A percentile compares a stretch with the other conserved stretches of the same genome.
Conservation (phyloP, 2,888 invertebrate genomes). For the Cremastinae sp. region DNA sequence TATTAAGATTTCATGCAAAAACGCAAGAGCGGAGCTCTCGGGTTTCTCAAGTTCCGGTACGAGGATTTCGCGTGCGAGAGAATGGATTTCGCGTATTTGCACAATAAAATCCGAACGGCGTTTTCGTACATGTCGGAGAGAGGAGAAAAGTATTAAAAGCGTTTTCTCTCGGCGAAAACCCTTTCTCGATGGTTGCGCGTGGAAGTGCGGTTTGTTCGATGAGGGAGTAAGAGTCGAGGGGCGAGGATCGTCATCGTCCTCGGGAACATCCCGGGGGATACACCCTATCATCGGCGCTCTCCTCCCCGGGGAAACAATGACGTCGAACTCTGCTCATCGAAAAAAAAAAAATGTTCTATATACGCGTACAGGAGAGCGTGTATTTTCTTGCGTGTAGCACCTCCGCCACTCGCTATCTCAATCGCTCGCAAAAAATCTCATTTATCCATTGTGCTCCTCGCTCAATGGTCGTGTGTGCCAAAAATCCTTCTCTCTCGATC, state of each 20-base stretch:
- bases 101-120: constrained; percentile 74
- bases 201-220: constrained; percentile 21
- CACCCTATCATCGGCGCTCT: constrained; percentile 78
- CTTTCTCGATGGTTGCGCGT: constrained; percentile 69
- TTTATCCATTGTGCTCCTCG: constrained; percentile 78
- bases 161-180: constrained; percentile 72
- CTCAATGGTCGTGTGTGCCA: constrained; percentile 58
- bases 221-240: constrained; percentile 38
- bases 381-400: constrained; percentile 30
- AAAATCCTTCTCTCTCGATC: constrained; percentile 26
- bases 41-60: no score
- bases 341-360: constrained; percentile 29
- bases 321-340: constrained; percentile 64
- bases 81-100: constrained; percentile 66
- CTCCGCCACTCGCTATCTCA: constrained; percentile 72
- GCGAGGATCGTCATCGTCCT: constrained; percentile 53
- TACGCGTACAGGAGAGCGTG: constrained; percentile 19
- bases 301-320: constrained; percentile 75
- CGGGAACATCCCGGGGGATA: constrained; percentile 70
- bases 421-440: constrained; percentile 79
- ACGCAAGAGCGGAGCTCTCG: no score
- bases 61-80: no score
- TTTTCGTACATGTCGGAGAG: constrained; percentile 74
- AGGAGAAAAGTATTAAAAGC: constrained; percentile 77
- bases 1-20: no score